These are phyloP conservation scores for Mastomys coucha DNA, from an alignment of 2,113 vertebrate species.

Conservation along the genomic window DNA sequence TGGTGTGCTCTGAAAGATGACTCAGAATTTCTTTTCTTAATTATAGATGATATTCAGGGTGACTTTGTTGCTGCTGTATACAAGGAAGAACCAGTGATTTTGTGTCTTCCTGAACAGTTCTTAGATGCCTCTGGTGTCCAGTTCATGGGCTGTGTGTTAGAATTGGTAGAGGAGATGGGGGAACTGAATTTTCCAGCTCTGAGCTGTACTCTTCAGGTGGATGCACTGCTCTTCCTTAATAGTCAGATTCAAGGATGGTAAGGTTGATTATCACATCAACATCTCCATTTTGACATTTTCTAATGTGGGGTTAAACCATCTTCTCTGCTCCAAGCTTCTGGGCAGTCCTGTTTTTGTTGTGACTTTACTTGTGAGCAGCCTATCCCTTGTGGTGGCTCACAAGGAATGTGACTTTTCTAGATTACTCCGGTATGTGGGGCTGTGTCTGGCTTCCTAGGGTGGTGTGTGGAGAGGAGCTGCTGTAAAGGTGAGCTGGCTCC, in stretches of 20 bases:
- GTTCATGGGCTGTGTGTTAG: background rate
- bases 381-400: background rate
- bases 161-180: background rate
- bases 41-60: background rate
- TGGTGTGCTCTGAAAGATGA: constrained; percentile 32
- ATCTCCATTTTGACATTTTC: background rate
- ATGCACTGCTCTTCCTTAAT: background rate
- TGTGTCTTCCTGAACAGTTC: background rate
- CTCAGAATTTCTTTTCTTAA: constrained; percentile 33
- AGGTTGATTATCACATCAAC: background rate
- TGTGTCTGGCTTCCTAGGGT: background rate
- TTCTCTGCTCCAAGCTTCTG: background rate
- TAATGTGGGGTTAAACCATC: background rate
- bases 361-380: background rate
- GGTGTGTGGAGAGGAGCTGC: background rate
- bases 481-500: background rate
- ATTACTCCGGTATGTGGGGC: background rate
- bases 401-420: background rate
- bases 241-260: background rate
- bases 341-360: background rate
- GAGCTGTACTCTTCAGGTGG: background rate
- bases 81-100: constrained; percentile 42
- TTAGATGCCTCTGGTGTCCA: constrained; percentile 6
- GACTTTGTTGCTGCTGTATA: constrained; percentile 23
- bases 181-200: constrained; percentile 39